These are phyloP conservation scores for Gandaritis pyraliata DNA, from an alignment of 2,888 invertebrate species.

Conservation along the genomic window DNA sequence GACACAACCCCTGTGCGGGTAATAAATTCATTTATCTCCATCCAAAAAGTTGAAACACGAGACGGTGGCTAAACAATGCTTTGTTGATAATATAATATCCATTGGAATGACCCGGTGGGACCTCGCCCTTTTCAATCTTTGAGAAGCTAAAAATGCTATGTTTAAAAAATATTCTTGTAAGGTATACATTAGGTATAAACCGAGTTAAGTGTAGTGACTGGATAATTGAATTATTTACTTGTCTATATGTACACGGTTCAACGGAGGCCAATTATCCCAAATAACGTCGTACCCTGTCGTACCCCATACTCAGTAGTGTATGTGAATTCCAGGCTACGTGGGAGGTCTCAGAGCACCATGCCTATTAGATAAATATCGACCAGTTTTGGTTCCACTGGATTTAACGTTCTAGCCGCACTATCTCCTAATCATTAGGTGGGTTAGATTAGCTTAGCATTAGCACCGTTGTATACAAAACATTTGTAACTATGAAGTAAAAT, in stretches of 20 bases:
- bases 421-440: constrained; percentile 22
- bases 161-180: constrained; percentile 18
- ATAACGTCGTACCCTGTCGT: constrained; percentile 48
- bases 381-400: constrained; percentile 34
- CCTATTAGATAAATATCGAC: constrained; percentile 41
- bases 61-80: constrained; percentile 42
- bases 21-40: constrained; percentile 58
- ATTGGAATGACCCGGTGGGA: constrained; percentile 31
- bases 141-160: constrained; percentile 16
- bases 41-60: constrained; percentile 47
- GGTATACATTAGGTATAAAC: neutral
- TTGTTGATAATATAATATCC: constrained; percentile 48
- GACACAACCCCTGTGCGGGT: constrained; percentile 52
- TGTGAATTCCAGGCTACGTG: constrained; percentile 53
- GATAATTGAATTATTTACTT: constrained; percentile 40
- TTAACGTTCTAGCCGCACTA: constrained; percentile 30
- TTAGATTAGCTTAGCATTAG: constrained; percentile 16
- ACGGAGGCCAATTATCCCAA: constrained; percentile 58
- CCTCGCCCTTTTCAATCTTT: constrained; percentile 24
- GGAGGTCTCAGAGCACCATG: constrained; percentile 55
- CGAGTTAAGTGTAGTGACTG: constrained; percentile 35
- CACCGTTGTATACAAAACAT: constrained; percentile 17
- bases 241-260: constrained; percentile 52
- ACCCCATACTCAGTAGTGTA: constrained; percentile 42
- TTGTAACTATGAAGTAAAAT: too few relatives aligned